Percentiles rank a stretch among this genome's conserved stretches.
Evolutionary conservation across 2,113 vertebrate species (phyloP).

Genomic region (Plotosus lineatus): DNA sequence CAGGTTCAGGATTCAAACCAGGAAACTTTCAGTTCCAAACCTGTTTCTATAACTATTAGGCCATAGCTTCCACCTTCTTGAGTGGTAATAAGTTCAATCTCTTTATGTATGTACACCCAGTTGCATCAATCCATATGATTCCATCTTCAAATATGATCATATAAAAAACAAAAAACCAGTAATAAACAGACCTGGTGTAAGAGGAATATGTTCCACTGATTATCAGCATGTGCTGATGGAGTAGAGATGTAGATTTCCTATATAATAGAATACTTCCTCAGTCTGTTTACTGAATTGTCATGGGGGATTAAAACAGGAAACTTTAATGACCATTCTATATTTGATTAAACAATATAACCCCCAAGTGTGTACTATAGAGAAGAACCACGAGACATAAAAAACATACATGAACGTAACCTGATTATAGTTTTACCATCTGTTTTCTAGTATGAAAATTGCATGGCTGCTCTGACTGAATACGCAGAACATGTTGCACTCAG

Average conservation of each 20-base stretch:
- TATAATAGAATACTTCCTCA: background rate
- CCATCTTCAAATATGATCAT: background rate
- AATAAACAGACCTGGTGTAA: background rate
- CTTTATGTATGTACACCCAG: background rate
- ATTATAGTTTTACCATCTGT: background rate
- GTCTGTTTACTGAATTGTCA: background rate
- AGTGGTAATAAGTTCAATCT: too few species aligned
- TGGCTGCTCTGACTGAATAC: background rate
- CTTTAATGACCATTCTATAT: background rate
- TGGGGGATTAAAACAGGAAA: background rate
- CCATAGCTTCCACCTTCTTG: too few species aligned
- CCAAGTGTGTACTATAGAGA: background rate
- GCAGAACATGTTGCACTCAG: background rate
- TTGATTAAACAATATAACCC: background rate
- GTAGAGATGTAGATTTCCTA: background rate
- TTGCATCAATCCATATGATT: background rate
- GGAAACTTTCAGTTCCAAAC: too few species aligned
- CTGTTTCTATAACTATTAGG: too few species aligned
- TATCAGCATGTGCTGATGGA: background rate
- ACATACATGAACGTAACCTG: constrained; percentile 9
- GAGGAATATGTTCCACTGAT: background rate
- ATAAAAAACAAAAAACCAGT: background rate
- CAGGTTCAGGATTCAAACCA: too few species aligned
- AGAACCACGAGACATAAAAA: background rate
- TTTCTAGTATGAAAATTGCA: background rate